phyloP scores from a whole-genome alignment of 2,113 vertebrate species.

The Climacteris rufus region DNA sequence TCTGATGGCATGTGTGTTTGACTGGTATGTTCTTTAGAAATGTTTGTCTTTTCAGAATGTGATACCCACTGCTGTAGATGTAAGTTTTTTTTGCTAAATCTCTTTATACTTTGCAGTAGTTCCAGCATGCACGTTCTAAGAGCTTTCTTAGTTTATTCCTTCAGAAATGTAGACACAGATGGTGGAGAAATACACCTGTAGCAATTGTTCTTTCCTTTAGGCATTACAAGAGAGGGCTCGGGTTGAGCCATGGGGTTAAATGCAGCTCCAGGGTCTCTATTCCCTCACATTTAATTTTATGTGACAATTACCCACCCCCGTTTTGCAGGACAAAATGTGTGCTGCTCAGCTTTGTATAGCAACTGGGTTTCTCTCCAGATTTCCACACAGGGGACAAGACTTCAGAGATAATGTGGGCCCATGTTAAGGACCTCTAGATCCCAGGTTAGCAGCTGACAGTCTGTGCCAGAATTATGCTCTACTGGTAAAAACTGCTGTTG shows the following conservation, averaged over 20 bases:
- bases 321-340: neutral
- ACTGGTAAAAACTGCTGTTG: neutral
- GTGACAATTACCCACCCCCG: rapidly evolving
- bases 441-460: neutral
- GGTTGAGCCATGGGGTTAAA: neutral
- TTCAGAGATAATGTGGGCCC: neutral
- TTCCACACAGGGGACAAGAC: neutral
- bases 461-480: neutral
- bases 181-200: neutral
- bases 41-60: neutral
- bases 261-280: neutral
- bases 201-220: neutral
- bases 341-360: neutral
- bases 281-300: neutral
- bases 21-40: neutral
- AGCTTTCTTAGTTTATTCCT: neutral
- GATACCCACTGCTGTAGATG: neutral
- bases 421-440: neutral
- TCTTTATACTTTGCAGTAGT: neutral
- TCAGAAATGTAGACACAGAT: neutral
- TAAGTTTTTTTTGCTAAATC: neutral
- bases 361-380: neutral
- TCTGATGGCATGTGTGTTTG: neutral
- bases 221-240: neutral
- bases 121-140: neutral